Evolutionary conservation across 2,113 vertebrate genomes (phyloP), one percentile per base, ranked within the genome.

Genomic region (cat (Felis catus)): DNA sequence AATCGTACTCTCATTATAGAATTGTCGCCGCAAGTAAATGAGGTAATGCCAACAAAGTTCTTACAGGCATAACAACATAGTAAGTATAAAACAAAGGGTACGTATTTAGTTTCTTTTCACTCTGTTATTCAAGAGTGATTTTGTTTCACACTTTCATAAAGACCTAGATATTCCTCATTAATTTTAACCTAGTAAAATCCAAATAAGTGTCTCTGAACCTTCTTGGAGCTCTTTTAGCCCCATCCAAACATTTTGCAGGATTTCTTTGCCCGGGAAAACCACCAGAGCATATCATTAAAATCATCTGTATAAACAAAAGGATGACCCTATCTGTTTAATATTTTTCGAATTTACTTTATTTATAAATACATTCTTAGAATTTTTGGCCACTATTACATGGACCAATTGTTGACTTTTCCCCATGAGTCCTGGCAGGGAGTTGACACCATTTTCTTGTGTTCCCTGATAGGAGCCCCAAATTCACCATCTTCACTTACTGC

Each of bases 211-310:
- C 68, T 93, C 86, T 92, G 86, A 92, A 83, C 51, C 14, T 14
- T 18, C 7, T 41, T 79, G 39, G 53, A 83, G 41, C 16, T 48
- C 29, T 96, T 80, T 95, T 51, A 82, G 7, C 18, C 45, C 33
- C 96, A 19, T 96, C 48, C 39, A 95, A 96, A 97, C 19, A 94
- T 92, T 97, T 85, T 88, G 16, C 27, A 82, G 36, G 66, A 71
- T 95, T 94, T 68, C 45, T 33, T 84, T 33, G 6, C 41, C 31
- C 27, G 21, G 68, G 78, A 94, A 48, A 27, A 3, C 13, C 76
- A 41, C 8, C 81, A 94, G 73, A 86, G 2, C 29, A 19, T 84
- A 3, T 70, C 91, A 91, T 79, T 41, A 97, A 95, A 89, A 65
- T n/a, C 6, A 84, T 98, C 63, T 27, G 2, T 66, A 73, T 1